A percentile compares a stretch with the other conserved stretches of the same genome.
These are phyloP conservation scores for Tetheella fluctuosa DNA, from an alignment of 2,888 invertebrate genomes.

Conservation along the genomic window DNA sequence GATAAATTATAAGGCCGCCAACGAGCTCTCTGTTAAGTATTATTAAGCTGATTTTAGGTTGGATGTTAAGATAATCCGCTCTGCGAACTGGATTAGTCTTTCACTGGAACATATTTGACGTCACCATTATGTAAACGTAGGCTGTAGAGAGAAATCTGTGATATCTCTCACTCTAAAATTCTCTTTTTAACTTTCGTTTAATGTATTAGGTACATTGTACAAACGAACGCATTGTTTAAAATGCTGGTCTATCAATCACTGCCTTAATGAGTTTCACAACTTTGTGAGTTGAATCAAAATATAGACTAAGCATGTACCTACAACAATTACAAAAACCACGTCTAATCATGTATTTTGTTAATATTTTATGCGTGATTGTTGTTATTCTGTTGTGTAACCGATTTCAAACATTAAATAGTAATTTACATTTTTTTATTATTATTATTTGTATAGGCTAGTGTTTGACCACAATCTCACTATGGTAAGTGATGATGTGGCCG, in stretches of 20 bases:
- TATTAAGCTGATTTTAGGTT: slow-evolving; percentile 6
- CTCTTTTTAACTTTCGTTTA: slow-evolving; percentile 5
- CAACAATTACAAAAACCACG: background rate
- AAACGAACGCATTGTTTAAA: background rate
- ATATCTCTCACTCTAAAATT: background rate
- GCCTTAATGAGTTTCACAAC: background rate
- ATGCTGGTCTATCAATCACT: background rate
- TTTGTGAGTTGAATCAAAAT: background rate
- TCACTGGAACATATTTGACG: slow-evolving; percentile 2
- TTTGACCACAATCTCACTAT: no score
- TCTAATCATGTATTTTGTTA: background rate
- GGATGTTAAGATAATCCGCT: background rate
- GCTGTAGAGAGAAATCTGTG: slow-evolving; percentile 16
- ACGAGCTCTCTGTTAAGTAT: slow-evolving; percentile 13
- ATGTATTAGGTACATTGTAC: background rate
- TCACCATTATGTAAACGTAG: slow-evolving; percentile 23
- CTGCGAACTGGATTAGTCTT: background rate
- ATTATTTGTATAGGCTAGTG: no score
- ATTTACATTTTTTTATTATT: no score
- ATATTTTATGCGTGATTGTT: background rate
- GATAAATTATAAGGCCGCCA: slow-evolving; percentile 32
- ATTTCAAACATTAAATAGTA: no score
- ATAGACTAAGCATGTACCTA: no score
- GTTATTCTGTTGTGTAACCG: background rate
- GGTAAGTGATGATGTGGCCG: no score